Evolutionary conservation across 2,113 vertebrate genomes (phyloP).

Genomic region (Ctenomys sociabilis): DNA sequence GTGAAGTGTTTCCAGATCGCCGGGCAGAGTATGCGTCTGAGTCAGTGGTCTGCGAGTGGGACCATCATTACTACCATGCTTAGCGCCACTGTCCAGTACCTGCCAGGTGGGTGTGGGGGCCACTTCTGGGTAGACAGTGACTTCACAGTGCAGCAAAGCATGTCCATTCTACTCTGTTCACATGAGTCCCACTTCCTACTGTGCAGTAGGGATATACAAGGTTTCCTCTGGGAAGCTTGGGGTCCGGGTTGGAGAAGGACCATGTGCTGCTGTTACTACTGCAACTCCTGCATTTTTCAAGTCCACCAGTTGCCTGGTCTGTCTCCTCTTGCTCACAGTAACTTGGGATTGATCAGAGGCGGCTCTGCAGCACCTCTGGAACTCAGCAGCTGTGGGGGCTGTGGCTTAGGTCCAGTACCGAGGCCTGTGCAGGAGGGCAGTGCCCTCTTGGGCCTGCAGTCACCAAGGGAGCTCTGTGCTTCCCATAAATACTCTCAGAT

Average conservation of each 20-base stretch:
- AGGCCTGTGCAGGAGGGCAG: not conserved
- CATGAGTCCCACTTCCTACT: not conserved
- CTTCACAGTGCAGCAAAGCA: not conserved
- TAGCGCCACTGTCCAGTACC: fast-evolving
- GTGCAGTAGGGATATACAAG: not conserved
- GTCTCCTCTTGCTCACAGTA: not conserved
- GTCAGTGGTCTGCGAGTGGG: fast-evolving
- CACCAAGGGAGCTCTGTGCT: not conserved
- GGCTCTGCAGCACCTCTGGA: not conserved
- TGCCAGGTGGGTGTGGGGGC: not conserved
- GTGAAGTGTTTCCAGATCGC: not conserved
- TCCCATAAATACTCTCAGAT: no score
- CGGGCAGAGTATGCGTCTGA: not conserved
- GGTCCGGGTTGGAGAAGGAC: no score
- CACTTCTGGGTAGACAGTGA: no score
- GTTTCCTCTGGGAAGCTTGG: not conserved
- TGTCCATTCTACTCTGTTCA: not conserved
- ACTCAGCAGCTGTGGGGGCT: not conserved
- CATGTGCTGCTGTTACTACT: fast-evolving
- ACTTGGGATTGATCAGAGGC: fast-evolving
- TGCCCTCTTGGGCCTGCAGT: not conserved
- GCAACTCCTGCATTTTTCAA: not conserved
- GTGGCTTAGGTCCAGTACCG: no score
- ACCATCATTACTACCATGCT: fast-evolving
- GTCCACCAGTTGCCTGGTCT: not conserved